These are phyloP conservation scores for Ceryle rudis DNA, from an alignment of 2,797 vertebrate species.

Conservation along the genomic window DNA sequence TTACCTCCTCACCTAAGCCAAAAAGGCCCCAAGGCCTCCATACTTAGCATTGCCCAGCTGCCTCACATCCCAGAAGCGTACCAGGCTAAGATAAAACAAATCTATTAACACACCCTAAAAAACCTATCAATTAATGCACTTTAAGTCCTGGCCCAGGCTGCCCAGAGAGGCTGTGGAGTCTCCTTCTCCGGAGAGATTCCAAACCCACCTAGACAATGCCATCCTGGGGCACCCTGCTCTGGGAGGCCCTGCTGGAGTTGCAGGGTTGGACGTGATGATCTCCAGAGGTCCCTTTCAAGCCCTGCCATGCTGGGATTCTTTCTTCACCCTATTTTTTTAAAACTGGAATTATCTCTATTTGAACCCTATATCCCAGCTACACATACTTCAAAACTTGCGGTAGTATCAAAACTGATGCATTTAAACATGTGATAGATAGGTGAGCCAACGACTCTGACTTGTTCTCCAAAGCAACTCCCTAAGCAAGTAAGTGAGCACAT, in stretches of 20 bases:
- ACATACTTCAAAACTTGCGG: neutral
- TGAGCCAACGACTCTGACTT: accelerated
- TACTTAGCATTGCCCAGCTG: neutral
- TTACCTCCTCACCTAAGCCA: neutral
- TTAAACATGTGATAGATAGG: accelerated
- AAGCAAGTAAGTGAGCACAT: accelerated
- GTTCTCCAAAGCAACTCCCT: neutral
- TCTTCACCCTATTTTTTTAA: accelerated
- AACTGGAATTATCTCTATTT: neutral
- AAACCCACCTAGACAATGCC: neutral
- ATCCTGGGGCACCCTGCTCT: neutral
- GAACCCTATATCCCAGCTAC: neutral
- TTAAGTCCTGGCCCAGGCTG: neutral
- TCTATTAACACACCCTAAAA: neutral
- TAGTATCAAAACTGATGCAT: neutral
- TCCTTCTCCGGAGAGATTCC: neutral
- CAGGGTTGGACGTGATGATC: neutral
- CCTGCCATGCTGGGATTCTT: neutral
- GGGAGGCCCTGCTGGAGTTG: neutral
- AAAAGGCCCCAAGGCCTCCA: neutral
- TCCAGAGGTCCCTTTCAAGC: neutral
- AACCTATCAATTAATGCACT: neutral
- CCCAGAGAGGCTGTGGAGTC: neutral
- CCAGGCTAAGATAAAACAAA: neutral
- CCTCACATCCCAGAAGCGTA: neutral